phyloP scores from a whole-genome alignment of 1,140 invertebrate species.

The Drosophila simulans region DNA sequence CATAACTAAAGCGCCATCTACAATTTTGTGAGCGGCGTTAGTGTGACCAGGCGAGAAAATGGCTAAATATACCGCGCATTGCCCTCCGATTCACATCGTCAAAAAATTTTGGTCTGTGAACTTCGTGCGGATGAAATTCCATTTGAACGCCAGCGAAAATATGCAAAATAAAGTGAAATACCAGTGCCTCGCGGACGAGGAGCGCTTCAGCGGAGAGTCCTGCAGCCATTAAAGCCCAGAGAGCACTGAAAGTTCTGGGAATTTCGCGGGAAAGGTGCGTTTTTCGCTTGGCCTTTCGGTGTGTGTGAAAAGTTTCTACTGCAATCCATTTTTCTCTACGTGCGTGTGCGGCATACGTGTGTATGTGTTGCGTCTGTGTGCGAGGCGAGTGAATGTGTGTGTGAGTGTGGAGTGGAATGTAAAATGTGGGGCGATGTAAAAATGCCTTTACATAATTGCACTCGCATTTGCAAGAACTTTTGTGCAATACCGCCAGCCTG shows the following conservation, averaged over 20 bases:
- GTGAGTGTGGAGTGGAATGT: constrained; percentile 25
- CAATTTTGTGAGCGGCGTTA: neutral
- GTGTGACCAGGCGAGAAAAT: neutral
- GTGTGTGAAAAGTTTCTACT: constrained; percentile 79
- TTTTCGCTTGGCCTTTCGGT: constrained; percentile 43
- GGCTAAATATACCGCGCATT: neutral
- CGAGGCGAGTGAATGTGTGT: constrained; percentile 30
- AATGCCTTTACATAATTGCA: constrained; percentile 81
- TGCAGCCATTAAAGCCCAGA: constrained; percentile 9
- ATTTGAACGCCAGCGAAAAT: constrained; percentile 54
- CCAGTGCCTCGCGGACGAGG: constrained; percentile 53
- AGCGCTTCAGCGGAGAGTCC: constrained; percentile 27
- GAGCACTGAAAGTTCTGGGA: neutral
- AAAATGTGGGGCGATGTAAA: constrained; percentile 50
- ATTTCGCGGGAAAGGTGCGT: constrained; percentile 45
- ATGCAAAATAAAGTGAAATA: constrained; percentile 69
- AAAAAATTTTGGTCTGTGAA: constrained; percentile 9
- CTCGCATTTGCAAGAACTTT: constrained; percentile 15
- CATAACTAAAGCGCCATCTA: too few relatives aligned
- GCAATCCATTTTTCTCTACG: constrained; percentile 80
- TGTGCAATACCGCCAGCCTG: constrained; percentile 17
- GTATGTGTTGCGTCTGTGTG: constrained; percentile 27
- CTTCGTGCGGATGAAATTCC: constrained; percentile 22
- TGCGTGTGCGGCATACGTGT: constrained; percentile 57
- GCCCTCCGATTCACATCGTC: constrained; percentile 4